Conservation (phyloP, 64 coral and sea anemone species). For the Hydrozoanthus tunicans region DNA sequence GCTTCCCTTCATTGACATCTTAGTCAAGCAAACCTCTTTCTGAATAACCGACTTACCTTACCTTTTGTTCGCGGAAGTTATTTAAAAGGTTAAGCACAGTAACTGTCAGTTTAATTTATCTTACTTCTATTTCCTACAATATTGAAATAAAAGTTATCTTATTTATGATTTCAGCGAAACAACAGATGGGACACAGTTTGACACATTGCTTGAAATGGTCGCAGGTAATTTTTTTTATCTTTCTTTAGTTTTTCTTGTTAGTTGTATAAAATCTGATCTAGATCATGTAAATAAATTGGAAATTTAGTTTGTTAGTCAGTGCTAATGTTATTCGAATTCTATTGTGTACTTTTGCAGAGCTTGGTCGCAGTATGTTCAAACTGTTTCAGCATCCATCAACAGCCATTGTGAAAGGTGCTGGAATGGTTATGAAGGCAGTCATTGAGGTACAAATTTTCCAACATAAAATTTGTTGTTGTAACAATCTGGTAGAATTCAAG, state of each 20-base stretch:
- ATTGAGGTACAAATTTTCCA: constrained; percentile 72
- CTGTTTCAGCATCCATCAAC: constrained; percentile 95
- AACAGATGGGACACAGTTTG: constrained; percentile 94
- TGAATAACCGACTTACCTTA: too few relatives aligned
- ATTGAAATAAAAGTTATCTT: neutral
- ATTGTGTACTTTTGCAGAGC: constrained; percentile 17
- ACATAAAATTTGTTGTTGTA: too few relatives aligned
- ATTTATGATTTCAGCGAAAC: constrained; percentile 74
- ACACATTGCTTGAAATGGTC: constrained; percentile 94
- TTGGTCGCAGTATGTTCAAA: constrained; percentile 83
- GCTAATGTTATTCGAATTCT: neutral
- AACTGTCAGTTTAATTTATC: neutral
- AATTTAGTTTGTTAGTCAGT: neutral
- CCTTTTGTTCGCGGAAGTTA: too few relatives aligned
- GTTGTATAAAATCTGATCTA: neutral
- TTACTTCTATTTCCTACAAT: neutral
- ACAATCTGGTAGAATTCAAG: too few relatives aligned
- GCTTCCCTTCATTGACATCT: too few relatives aligned
- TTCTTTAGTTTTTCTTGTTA: neutral
- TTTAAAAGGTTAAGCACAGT: neutral
- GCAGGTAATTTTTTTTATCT: constrained; percentile 39
- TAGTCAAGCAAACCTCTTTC: too few relatives aligned
- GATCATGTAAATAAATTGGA: too few relatives aligned
- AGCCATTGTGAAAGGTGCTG: constrained; percentile 98
- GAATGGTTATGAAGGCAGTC: constrained; percentile 98